A percentile compares a stretch with the other conserved stretches of the same genome.
Evolutionary conservation across 2,113 vertebrate genomes (phyloP).

Genomic region (Phylloscopus whistleri): DNA sequence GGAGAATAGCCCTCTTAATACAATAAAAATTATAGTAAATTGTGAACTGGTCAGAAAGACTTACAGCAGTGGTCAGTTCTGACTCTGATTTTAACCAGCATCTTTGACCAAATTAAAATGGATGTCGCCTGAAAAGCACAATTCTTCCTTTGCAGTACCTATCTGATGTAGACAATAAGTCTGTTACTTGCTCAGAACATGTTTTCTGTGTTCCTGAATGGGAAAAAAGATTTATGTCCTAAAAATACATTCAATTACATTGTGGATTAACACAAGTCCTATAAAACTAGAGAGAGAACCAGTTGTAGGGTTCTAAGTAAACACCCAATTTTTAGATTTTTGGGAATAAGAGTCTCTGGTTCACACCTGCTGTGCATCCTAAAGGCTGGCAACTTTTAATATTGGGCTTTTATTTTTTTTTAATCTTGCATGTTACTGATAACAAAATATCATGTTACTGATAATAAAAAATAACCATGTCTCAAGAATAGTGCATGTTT

Average conservation of each 20-base stretch:
- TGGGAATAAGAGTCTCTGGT: not conserved
- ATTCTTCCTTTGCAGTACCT: not conserved
- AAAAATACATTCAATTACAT: not conserved
- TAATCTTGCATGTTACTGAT: not conserved
- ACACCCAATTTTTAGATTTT: not conserved
- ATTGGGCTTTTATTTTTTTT: not conserved
- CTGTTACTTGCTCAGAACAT: not conserved
- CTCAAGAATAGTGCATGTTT: not conserved
- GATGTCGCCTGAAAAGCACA: not conserved
- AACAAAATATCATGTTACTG: too few relatives aligned
- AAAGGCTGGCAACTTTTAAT: not conserved
- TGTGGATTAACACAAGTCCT: not conserved
- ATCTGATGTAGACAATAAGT: not conserved
- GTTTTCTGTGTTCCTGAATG: not conserved
- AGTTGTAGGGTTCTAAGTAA: not conserved
- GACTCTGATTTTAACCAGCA: not conserved
- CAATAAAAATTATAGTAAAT: slow-evolving; percentile 9
- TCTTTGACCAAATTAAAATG: slow-evolving; percentile 7
- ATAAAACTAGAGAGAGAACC: not conserved
- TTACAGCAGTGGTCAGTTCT: not conserved
- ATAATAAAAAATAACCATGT: not conserved
- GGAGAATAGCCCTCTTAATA: not conserved
- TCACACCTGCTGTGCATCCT: not conserved
- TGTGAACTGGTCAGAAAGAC: not conserved
- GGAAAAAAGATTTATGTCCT: not conserved